Percentiles rank a stretch among this genome's conserved stretches.
Conservation (phyloP, 2,888 invertebrate species). For the Rotaria magnacalcarata region DNA sequence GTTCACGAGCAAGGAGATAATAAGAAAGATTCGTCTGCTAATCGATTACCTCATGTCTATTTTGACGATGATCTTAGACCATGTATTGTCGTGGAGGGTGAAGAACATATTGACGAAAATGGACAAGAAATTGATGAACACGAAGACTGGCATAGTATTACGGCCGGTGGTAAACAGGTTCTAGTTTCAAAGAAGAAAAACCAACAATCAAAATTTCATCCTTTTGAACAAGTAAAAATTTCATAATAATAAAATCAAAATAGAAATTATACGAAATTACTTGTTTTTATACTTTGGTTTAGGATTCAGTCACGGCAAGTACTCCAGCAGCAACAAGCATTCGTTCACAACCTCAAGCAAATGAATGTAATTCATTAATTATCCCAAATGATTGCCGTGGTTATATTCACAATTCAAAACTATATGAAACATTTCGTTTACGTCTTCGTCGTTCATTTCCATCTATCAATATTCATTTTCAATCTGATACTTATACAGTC, state of each 20-base stretch:
- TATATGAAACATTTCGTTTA: constrained; percentile 27
- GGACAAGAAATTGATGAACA: background rate
- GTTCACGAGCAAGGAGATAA: background rate
- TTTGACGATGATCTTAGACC: background rate
- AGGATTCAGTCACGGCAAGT: background rate
- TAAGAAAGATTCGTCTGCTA: background rate
- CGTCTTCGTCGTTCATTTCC: background rate
- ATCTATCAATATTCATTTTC: background rate
- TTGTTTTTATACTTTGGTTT: no score
- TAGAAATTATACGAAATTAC: no score
- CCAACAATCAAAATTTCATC: background rate
- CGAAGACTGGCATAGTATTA: background rate
- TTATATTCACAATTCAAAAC: background rate
- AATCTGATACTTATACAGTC: background rate
- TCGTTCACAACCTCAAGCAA: background rate
- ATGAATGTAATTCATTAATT: background rate
- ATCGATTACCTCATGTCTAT: constrained; percentile 3
- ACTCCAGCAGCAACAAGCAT: background rate
- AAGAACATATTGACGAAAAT: background rate
- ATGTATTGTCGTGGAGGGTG: background rate
- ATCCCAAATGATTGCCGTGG: background rate
- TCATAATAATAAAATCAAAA: no score
- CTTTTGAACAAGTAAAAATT: background rate
- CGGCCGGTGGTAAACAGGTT: background rate
- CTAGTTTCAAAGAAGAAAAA: background rate